Evolutionary conservation across 2,797 vertebrate species (phyloP).

Genomic region (Cygnus olor): DNA sequence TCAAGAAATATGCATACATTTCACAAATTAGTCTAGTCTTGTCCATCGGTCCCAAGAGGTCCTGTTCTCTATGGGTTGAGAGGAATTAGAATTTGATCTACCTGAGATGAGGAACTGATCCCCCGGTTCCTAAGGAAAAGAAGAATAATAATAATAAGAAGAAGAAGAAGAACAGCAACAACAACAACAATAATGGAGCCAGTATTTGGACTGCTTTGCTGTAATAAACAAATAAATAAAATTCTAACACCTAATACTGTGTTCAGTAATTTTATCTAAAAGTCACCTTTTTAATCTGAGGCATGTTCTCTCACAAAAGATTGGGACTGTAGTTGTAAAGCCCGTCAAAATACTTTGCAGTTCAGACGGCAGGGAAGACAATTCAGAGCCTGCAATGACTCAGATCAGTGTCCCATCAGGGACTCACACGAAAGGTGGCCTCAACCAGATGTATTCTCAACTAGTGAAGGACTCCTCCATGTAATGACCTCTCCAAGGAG

Average conservation of each 20-base stretch:
- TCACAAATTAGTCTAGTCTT: neutral
- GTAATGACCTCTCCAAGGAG: neutral
- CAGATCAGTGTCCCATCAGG: neutral
- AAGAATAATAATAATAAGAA: neutral
- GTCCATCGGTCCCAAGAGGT: neutral
- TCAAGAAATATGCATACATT: neutral
- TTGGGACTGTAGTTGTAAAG: neutral
- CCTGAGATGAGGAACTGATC: neutral
- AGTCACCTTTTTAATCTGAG: neutral
- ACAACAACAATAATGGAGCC: neutral
- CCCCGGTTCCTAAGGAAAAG: neutral
- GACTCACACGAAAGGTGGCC: fast-evolving
- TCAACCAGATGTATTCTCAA: neutral
- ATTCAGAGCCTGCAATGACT: neutral
- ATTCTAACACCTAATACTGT: neutral
- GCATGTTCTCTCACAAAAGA: neutral
- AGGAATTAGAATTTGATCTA: neutral
- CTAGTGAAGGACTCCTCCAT: neutral
- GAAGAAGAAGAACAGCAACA: no score
- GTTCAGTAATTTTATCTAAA: neutral
- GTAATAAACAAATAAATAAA: neutral
- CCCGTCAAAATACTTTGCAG: neutral
- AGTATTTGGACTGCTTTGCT: neutral
- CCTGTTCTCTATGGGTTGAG: neutral
- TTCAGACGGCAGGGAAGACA: neutral